Conservation (phyloP, 2,797 vertebrate species). For the Danionella dracula region DNA sequence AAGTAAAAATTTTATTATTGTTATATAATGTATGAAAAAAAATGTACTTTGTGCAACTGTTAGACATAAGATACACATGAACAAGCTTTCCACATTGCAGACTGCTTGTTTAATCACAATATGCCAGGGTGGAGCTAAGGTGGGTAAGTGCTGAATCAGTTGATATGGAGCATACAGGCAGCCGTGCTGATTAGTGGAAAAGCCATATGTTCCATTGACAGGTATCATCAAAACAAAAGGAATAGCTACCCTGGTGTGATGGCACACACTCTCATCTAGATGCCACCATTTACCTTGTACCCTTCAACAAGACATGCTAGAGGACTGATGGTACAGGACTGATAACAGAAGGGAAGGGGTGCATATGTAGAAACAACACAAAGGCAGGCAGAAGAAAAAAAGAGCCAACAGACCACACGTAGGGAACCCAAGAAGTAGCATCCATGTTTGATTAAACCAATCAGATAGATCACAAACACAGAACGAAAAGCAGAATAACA, state of each 20-base stretch:
- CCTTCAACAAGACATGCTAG: constrained; percentile 17
- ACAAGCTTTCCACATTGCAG: constrained; percentile 7
- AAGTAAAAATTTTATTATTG: no score
- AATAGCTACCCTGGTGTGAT: background rate
- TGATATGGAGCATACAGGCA: constrained; percentile 15
- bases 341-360: constrained; percentile 19
- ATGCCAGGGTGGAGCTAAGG: constrained; percentile 23
- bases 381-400: background rate
- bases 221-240: constrained; percentile 24
- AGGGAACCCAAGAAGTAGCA: constrained; percentile 20
- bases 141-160: constrained; percentile 35
- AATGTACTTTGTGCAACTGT: no score
- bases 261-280: background rate
- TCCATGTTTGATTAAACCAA: constrained; percentile 7
- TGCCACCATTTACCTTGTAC: constrained; percentile 15
- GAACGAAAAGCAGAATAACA: background rate
- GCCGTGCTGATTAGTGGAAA: constrained; percentile 46
- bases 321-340: constrained; percentile 28
- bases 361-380: background rate
- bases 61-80: constrained; percentile 14
- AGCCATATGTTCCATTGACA: constrained; percentile 49
- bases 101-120: constrained; percentile 19
- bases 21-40: no score
- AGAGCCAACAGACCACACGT: background rate
- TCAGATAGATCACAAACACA: constrained; percentile 9